Evolutionary conservation across 2,888 invertebrate species (phyloP), one percentile per base, ranked within the genome.

Genomic region (Lasius fuliginosus): DNA sequence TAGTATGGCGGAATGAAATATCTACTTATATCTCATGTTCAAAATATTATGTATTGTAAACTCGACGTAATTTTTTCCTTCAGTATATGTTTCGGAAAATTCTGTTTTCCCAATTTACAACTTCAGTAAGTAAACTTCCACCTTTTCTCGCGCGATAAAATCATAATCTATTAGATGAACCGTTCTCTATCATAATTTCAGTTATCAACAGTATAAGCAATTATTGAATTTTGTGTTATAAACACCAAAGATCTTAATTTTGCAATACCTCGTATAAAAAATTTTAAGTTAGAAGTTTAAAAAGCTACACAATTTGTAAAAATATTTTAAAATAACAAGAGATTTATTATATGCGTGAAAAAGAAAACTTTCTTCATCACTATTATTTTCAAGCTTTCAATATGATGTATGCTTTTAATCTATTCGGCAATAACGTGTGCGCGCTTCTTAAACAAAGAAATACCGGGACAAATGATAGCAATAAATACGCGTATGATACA

Each of bases 121-220:
- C 83, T 64, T 56, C 27, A 23, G 15, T 15, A 46, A 53, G 8
- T 18, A 6, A 76, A 68, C 67, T 76, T 67, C 8, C n/a, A 11
- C 8, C 18, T 67, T 49, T 76, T 12, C 65, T 62, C 18, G 76
- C 40, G 36, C 68, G 36, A 46, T 62, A 12, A 83, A 33, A 46
- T 46, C 46, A 79, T 79, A 83, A 69, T 77, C 76, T 84, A 84
- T 79, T 82, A 85, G 85, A 79, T 75, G 8, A 6, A 58, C 62
- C 40, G 60, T 79, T 75, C 62, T 82, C 79, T 82, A 82, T 77
- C 74, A 79, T 42, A 73, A 36, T 36, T 5, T 36, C 60, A 79
- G 71, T 89, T 84, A 75, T 36, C 5, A 36, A 36, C 36, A 36
- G 36, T 49, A 49, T 49, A 74, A 74, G 8, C 67, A 60, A 36